Evolutionary conservation across 1,140 invertebrate species (phyloP).

Genomic region (Bombus ignitus): DNA sequence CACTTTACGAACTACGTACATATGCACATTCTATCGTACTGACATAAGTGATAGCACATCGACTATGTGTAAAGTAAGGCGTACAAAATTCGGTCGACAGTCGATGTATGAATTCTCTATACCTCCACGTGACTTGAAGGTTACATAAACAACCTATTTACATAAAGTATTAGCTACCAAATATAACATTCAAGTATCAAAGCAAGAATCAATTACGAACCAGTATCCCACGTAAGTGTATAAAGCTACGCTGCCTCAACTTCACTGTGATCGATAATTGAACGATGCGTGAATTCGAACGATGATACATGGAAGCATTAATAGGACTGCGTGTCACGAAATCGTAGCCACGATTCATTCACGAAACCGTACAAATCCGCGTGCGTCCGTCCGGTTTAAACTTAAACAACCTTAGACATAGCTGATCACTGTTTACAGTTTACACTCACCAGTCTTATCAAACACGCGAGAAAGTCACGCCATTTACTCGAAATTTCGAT

Average conservation of each 20-base stretch:
- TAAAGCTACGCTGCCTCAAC: background rate
- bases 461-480: conserved; percentile 22
- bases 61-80: background rate
- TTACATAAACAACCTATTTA: background rate
- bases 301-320: background rate
- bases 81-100: background rate
- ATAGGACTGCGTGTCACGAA: background rate
- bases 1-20: too few relatives aligned
- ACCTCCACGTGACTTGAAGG: background rate
- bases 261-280: background rate
- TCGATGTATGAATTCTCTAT: background rate
- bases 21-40: background rate
- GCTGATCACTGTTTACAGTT: conserved; percentile 15
- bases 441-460: background rate
- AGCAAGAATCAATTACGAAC: background rate
- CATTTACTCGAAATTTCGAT: conserved; percentile 16
- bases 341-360: background rate
- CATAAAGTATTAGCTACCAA: background rate
- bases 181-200: background rate
- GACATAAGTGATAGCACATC: background rate
- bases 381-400: background rate
- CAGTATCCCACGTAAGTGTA: background rate
- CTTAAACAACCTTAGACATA: too few relatives aligned
- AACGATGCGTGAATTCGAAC: background rate
- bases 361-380: background rate